Evolutionary conservation across 2,113 vertebrate genomes (phyloP).

Genomic region (Cynocephalus volans): DNA sequence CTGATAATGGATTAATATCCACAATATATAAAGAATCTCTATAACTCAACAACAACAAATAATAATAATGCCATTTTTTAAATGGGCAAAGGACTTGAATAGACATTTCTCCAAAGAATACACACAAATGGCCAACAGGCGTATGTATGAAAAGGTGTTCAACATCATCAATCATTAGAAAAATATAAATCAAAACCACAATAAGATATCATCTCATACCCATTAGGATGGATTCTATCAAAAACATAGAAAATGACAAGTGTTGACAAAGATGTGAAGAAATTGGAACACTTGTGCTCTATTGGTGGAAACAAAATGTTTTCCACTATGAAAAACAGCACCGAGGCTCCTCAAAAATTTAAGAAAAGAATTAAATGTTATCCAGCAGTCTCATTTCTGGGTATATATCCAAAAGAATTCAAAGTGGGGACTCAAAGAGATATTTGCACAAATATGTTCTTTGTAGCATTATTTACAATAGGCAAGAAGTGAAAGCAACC

Average conservation of each 20-base stretch:
- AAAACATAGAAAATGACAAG: background rate
- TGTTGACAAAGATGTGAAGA: background rate
- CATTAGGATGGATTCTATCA: background rate
- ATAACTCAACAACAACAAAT: background rate
- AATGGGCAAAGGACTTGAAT: background rate
- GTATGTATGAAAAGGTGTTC: background rate
- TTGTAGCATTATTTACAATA: background rate
- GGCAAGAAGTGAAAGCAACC: background rate
- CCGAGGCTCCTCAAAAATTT: background rate
- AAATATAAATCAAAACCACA: background rate
- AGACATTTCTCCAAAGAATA: background rate
- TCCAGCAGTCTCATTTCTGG: background rate
- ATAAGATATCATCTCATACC: background rate
- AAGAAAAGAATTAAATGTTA: background rate
- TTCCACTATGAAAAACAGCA: background rate
- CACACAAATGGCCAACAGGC: background rate
- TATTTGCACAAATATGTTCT: background rate
- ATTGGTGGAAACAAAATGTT: background rate
- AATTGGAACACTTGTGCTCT: background rate
- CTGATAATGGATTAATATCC: background rate
- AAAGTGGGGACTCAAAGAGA: background rate
- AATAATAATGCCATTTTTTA: background rate
- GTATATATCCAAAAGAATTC: background rate
- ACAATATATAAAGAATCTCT: background rate
- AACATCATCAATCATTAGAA: background rate